A percentile compares a stretch with the other conserved stretches of the same genome.
phyloP scores from a whole-genome alignment of 2,888 invertebrate species.

The Scelioninae gen. 1 region DNA sequence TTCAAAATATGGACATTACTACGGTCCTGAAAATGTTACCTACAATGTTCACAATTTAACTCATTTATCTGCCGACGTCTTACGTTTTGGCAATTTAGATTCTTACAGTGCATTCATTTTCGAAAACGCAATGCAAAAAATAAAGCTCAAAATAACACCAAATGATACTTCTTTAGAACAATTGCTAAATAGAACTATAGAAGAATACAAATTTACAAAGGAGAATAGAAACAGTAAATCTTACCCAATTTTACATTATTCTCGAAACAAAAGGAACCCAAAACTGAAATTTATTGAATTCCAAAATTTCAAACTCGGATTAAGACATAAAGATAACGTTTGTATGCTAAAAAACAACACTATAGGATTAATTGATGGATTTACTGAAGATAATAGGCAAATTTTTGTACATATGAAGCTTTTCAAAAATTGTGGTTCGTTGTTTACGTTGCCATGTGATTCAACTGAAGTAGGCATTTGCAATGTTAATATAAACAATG shows the following conservation, averaged over 20 bases:
- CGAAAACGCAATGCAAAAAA: constrained; percentile 30
- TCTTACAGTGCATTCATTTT: constrained; percentile 13
- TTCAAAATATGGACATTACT: constrained; percentile 38
- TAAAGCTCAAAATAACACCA: constrained; percentile 18
- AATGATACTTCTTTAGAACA: constrained; percentile 20
- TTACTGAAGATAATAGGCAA: too few species aligned
- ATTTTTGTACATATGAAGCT: too few species aligned
- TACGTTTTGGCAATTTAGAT: constrained; percentile 19
- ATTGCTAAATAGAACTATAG: constrained; percentile 17
- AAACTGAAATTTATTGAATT: constrained; percentile 16
- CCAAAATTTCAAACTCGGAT: neutral
- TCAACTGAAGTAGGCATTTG: too few species aligned
- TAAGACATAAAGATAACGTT: constrained; percentile 12
- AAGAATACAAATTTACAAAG: constrained; percentile 9
- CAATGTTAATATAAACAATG: too few species aligned
- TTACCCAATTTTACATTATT: constrained; percentile 16
- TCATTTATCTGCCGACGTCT: constrained; percentile 69
- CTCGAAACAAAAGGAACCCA: neutral
- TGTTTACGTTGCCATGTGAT: too few species aligned
- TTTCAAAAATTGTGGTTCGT: too few species aligned
- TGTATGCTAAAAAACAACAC: constrained; percentile 8
- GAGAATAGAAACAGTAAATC: neutral
- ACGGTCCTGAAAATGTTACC: constrained; percentile 66
- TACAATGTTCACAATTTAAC: constrained; percentile 75
- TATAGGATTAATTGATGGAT: too few species aligned